Percentiles rank a stretch among this genome's conserved stretches.
phyloP scores from a whole-genome alignment of 2,888 invertebrate genomes.

The Ceraclea dissimilis region DNA sequence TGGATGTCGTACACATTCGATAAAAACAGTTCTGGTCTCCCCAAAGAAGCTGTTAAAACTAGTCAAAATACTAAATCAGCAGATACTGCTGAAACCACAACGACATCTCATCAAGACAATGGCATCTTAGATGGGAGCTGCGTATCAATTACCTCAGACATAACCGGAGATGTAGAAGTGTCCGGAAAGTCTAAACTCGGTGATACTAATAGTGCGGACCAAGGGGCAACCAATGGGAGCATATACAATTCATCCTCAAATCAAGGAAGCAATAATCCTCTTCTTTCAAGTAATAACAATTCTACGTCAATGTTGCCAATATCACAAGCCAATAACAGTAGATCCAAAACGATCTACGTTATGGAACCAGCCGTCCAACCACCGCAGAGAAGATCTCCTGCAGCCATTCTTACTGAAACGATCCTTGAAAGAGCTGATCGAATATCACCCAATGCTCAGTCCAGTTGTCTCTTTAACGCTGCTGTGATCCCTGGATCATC shows the following conservation, averaged over 20 bases:
- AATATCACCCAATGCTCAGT: constrained; percentile 44
- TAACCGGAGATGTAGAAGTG: constrained; percentile 24
- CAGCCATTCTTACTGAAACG: constrained; percentile 27
- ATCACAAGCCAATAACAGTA: constrained; percentile 34
- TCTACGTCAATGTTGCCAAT: constrained; percentile 43
- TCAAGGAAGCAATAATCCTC: constrained; percentile 46
- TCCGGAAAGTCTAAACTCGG: constrained; percentile 25
- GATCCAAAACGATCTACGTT: constrained; percentile 43
- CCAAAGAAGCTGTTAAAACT: constrained; percentile 31
- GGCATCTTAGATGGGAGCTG: constrained; percentile 42
- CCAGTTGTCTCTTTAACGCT: constrained; percentile 42
- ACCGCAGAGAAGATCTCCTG: constrained; percentile 41
- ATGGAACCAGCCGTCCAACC: constrained; percentile 42
- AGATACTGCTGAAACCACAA: constrained; percentile 33
- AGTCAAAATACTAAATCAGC: constrained; percentile 32
- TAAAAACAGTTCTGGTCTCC: constrained; percentile 57
- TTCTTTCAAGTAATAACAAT: constrained; percentile 43
- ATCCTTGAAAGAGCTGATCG: constrained; percentile 33
- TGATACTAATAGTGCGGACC: constrained; percentile 43
- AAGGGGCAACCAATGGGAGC: constrained; percentile 32
- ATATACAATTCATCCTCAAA: constrained; percentile 34
- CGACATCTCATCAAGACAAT: constrained; percentile 40
- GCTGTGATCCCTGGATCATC: constrained; percentile 41
- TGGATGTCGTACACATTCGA: constrained; percentile 86
- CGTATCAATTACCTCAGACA: constrained; percentile 43